These are phyloP conservation scores for Halisarca cf. caerulea DNA, from an alignment of 37 sponge, comb jelly and placozoan genomes.

Conservation along the genomic window DNA sequence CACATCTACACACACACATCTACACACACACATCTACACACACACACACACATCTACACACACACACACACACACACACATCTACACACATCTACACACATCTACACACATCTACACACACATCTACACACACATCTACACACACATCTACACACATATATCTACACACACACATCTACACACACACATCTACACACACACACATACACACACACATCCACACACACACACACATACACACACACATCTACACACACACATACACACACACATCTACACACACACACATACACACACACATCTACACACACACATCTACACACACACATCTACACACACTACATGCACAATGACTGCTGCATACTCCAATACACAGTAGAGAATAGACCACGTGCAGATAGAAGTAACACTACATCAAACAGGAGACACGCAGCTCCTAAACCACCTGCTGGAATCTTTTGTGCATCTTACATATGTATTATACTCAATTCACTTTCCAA, in stretches of 20 bases:
- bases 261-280: neutral
- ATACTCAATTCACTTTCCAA: too few species aligned
- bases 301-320: neutral
- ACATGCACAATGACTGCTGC: too few species aligned
- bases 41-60: constrained; percentile 3
- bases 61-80: constrained; percentile 1
- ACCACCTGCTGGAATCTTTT: too few species aligned
- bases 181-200: too few species aligned
- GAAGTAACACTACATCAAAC: too few species aligned
- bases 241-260: constrained; percentile 15
- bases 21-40: constrained; percentile 23
- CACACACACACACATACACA: constrained; percentile 4
- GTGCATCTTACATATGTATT: too few species aligned
- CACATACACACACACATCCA: too few species aligned
- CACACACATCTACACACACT: neutral
- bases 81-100: neutral
- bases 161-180: too few species aligned
- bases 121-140: neutral
- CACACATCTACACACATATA: too few species aligned
- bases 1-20: neutral
- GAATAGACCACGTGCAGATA: too few species aligned
- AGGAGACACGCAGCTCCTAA: too few species aligned
- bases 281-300: neutral
- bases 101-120: neutral
- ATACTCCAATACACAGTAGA: too few species aligned